phyloP scores from a whole-genome alignment of 2,888 invertebrate genomes.

The Blastobasis adustella region DNA sequence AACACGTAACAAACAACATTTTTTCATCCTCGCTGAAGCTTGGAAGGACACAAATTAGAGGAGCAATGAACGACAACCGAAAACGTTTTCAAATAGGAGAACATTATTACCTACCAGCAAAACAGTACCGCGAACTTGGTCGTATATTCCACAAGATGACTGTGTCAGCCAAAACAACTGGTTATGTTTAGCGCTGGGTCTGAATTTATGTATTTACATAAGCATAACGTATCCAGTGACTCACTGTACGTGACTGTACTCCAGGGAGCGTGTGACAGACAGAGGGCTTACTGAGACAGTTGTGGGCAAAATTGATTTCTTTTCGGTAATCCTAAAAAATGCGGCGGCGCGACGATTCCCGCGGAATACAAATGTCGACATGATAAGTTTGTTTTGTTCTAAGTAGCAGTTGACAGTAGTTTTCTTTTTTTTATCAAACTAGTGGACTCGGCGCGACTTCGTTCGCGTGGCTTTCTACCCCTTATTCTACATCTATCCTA shows the following conservation, averaged over 20 bases:
- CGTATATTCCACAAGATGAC: background rate
- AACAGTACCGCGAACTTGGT: background rate
- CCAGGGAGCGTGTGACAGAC: slow-evolving; percentile 39
- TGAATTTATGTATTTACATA: slow-evolving; percentile 4
- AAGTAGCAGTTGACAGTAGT: background rate
- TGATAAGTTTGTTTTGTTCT: slow-evolving; percentile 6
- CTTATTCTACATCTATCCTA: no score
- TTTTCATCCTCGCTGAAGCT: background rate
- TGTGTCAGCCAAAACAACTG: background rate
- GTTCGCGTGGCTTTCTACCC: no score
- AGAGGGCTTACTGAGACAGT: slow-evolving; percentile 35
- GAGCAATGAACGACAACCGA: no score
- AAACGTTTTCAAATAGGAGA: background rate
- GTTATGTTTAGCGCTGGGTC: background rate
- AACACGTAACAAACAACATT: no score
- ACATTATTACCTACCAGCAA: background rate
- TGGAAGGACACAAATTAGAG: background rate
- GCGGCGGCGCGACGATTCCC: slow-evolving; percentile 24
- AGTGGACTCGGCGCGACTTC: no score
- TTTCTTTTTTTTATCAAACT: background rate
- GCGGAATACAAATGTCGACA: slow-evolving; percentile 37
- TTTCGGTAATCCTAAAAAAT: slow-evolving; percentile 37
- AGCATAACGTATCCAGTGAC: slow-evolving; percentile 24
- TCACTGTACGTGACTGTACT: slow-evolving; percentile 58
- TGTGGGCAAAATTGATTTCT: slow-evolving; percentile 41